Evolutionary conservation across 2,113 vertebrate species (phyloP).

Genomic region (Sterna hirundo): DNA sequence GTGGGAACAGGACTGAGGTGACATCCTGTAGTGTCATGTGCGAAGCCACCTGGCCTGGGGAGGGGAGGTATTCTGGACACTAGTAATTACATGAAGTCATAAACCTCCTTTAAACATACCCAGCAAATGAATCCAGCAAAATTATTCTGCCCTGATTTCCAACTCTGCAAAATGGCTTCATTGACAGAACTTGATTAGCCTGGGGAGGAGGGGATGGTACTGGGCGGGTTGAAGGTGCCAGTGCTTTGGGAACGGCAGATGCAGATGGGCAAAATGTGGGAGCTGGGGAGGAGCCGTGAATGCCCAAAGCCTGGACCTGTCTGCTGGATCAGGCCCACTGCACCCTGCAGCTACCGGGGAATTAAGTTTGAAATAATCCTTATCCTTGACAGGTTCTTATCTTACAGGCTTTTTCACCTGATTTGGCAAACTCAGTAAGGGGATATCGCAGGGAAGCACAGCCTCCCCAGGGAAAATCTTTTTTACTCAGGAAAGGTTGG

Average conservation of each 20-base stretch:
- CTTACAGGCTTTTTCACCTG: not conserved
- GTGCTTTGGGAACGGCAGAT: rapidly evolving
- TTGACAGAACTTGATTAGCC: not conserved
- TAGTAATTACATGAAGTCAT: slow-evolving; percentile 9
- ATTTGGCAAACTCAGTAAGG: not conserved
- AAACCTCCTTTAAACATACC: not conserved
- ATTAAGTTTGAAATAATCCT: not conserved
- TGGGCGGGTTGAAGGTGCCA: not conserved
- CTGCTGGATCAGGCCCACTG: not conserved
- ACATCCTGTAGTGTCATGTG: not conserved
- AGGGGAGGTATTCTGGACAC: not conserved
- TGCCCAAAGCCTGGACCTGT: not conserved
- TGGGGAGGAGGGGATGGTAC: not conserved
- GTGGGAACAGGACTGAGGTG: not conserved
- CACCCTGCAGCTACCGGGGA: not conserved
- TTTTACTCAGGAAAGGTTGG: not conserved
- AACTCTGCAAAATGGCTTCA: not conserved
- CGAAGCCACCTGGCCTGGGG: not conserved
- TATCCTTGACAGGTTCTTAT: not conserved
- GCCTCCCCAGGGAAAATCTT: not conserved
- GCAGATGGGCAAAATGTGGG: not conserved
- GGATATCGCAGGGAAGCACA: rapidly evolving
- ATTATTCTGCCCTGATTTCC: not conserved
- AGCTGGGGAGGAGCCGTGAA: not conserved
- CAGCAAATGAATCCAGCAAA: not conserved